phyloP scores from a whole-genome alignment of 2,888 invertebrate species.

The Pandemis heparana region DNA sequence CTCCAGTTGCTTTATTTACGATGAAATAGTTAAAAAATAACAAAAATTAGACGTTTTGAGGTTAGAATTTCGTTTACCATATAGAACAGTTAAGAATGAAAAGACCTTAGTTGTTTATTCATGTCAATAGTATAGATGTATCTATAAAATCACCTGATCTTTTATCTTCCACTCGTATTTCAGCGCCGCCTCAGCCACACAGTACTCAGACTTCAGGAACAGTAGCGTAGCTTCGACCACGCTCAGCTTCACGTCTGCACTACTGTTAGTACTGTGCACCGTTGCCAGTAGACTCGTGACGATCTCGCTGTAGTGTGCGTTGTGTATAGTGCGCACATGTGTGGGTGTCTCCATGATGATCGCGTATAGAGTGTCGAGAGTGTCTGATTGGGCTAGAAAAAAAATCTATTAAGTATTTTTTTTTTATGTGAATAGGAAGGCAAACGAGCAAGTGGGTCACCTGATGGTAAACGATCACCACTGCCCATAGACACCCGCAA shows the following conservation, averaged over 20 bases:
- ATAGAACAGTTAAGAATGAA: too few relatives aligned
- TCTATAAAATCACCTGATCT: constrained; percentile 57
- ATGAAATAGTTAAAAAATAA: too few relatives aligned
- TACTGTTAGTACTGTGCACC: constrained; percentile 46
- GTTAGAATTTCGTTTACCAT: too few relatives aligned
- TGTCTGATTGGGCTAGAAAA: constrained; percentile 1
- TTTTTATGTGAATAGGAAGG: too few relatives aligned
- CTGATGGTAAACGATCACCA: too few relatives aligned
- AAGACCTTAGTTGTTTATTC: too few relatives aligned
- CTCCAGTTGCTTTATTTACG: too few relatives aligned
- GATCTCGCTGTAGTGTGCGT: constrained; percentile 53
- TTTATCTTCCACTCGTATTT: constrained; percentile 66
- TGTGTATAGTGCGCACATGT: constrained; percentile 62
- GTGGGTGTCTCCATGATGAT: constrained; percentile 61
- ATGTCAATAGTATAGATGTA: too few relatives aligned
- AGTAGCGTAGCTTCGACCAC: constrained; percentile 59
- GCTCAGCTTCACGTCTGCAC: constrained; percentile 48
- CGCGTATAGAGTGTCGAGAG: constrained; percentile 54
- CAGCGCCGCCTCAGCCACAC: constrained; percentile 60
- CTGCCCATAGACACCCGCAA: too few relatives aligned
- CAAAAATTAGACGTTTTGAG: too few relatives aligned
- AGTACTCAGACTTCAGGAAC: constrained; percentile 65
- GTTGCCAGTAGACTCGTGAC: constrained; percentile 52
- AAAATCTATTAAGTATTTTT: too few relatives aligned
- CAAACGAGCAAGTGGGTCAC: too few relatives aligned